phyloP scores from a whole-genome alignment of 2,113 vertebrate genomes.

The Myotis lucifugus region DNA sequence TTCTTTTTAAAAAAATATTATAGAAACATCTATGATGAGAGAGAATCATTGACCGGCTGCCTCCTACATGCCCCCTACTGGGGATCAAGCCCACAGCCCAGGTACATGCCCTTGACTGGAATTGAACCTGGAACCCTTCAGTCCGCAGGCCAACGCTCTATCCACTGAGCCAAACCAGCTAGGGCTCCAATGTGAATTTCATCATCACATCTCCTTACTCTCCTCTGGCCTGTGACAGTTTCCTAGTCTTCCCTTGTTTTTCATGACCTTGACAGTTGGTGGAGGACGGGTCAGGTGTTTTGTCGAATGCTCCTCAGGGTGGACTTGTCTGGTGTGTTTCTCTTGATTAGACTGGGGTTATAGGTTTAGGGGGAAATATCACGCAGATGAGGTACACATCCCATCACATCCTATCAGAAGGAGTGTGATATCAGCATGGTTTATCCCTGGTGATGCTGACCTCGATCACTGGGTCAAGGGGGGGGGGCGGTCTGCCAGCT shows the following conservation, averaged over 20 bases:
- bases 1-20: too few relatives aligned
- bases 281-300: background rate
- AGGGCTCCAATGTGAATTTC: background rate
- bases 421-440: accelerated
- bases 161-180: too few relatives aligned
- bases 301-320: background rate
- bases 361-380: background rate
- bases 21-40: too few relatives aligned
- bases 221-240: background rate
- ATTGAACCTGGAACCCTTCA: too few relatives aligned
- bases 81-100: too few relatives aligned
- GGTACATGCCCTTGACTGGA: too few relatives aligned
- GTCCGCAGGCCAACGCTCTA: too few relatives aligned
- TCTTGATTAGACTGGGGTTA: background rate
- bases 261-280: background rate
- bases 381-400: background rate
- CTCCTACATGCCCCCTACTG: too few relatives aligned
- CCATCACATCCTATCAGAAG: background rate
- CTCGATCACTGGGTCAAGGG: background rate
- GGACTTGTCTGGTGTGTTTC: background rate
- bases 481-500: background rate
- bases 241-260: background rate
- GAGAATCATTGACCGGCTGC: too few relatives aligned
- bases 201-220: background rate
- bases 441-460: background rate